Evolutionary conservation across 1,140 invertebrate species (phyloP).

Genomic region (Microplitis demolitor): DNA sequence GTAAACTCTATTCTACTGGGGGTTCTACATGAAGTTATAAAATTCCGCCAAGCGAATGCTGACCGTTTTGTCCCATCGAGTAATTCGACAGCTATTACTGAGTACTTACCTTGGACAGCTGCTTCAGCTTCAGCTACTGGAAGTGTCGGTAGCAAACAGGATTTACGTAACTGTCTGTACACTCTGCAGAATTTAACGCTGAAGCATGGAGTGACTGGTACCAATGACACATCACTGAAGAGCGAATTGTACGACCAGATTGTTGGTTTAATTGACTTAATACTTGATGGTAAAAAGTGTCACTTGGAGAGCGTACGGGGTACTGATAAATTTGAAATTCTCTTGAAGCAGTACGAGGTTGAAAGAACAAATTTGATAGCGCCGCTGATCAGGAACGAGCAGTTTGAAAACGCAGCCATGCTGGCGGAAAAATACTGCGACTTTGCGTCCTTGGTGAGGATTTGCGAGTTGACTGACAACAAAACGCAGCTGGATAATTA

Average conservation of each 20-base stretch:
- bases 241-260: slow-evolving; percentile 73
- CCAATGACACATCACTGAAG: slow-evolving; percentile 59
- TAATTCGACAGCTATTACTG: slow-evolving; percentile 50
- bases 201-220: slow-evolving; percentile 65
- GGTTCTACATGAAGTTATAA: slow-evolving; percentile 65
- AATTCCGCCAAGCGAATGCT: slow-evolving; percentile 65
- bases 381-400: slow-evolving; percentile 70
- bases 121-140: slow-evolving; percentile 42
- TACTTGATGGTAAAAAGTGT: slow-evolving; percentile 75
- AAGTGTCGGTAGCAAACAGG: slow-evolving; percentile 53
- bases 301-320: slow-evolving; percentile 73
- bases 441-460: slow-evolving; percentile 79
- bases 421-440: slow-evolving; percentile 91
- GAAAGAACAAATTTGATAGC: slow-evolving; percentile 70
- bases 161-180: slow-evolving; percentile 63
- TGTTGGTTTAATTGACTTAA: slow-evolving; percentile 74
- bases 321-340: slow-evolving; percentile 64
- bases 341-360: slow-evolving; percentile 70
- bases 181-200: slow-evolving; percentile 64
- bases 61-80: slow-evolving; percentile 59
- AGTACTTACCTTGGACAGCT: slow-evolving; percentile 73
- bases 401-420: slow-evolving; percentile 79
- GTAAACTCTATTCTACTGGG: slow-evolving; percentile 65
- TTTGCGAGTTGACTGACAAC: slow-evolving; percentile 79
- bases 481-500: slow-evolving; percentile 78